These are phyloP conservation scores for Rhinichthys klamathensis DNA, from an alignment of 2,113 vertebrate species.

Conservation along the genomic window DNA sequence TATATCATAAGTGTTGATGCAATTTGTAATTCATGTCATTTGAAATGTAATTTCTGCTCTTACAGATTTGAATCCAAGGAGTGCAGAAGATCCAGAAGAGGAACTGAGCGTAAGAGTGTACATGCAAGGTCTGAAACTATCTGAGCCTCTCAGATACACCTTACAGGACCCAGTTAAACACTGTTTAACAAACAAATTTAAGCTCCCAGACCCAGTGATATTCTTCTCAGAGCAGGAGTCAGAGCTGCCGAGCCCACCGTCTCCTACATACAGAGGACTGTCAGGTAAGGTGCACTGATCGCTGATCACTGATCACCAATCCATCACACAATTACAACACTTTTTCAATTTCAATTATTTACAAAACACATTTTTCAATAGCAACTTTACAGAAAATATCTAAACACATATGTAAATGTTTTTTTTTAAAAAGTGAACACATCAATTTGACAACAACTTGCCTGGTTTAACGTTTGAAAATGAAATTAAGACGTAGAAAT, in stretches of 20 bases:
- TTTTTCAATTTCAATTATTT: background rate
- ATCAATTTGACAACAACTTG: no score
- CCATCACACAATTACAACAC: background rate
- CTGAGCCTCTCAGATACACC: conserved; percentile 32
- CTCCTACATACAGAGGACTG: conserved; percentile 41
- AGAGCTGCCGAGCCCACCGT: conserved; percentile 32
- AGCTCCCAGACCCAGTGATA: conserved; percentile 46
- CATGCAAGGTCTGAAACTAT: conserved; percentile 48
- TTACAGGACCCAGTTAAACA: conserved; percentile 53
- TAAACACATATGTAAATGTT: no score
- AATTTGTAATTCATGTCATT: no score
- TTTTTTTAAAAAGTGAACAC: no score
- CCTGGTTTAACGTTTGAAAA: no score
- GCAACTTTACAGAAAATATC: background rate
- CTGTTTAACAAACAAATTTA: conserved; percentile 45
- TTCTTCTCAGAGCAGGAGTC: conserved; percentile 64
- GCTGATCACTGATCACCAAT: conserved; percentile 5
- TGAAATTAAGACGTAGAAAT: no score
- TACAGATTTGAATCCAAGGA: conserved; percentile 12
- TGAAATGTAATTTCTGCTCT: background rate
- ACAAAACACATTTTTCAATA: background rate
- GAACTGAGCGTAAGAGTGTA: conserved; percentile 56
- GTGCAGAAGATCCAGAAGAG: conserved; percentile 38
- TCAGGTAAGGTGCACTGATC: conserved; percentile 32
- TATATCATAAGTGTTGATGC: background rate